Evolutionary conservation across 2,888 invertebrate genomes (phyloP), one percentile per base, ranked within the genome.

Genomic region (Xylocampa areola): DNA sequence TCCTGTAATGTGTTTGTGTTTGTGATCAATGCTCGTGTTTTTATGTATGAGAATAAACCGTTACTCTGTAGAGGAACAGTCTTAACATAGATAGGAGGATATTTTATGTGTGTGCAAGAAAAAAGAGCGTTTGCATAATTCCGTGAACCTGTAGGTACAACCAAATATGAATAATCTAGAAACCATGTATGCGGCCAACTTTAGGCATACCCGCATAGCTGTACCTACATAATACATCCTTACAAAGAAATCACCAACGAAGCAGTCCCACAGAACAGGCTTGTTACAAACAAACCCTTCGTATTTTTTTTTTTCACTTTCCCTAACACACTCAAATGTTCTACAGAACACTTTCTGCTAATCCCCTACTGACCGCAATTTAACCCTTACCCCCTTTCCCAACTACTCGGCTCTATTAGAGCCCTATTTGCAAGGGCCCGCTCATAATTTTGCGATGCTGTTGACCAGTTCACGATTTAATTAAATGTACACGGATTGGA

Each of bases 341-440:
- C 50, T 48, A 54, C 63, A 48, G 50, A 68, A 66, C 66, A 62
- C 69, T 63, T 59, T 58, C 62, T 52, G 58, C 58, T 76, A 72
- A 76, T 76, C 65, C 45, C 39, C 55, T 32, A 36, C 63, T 74
- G 76, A 66, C 70, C 76, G 76, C 68, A 67, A 68, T 76, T 68
- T 59, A 55, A 57, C 65, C 65, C 72, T 32, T 32, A 40, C 32
- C 29, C 53, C 11, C 16, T 32, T 44, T 48, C 53, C 32, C 21
- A 35, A 27, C 21, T 25, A 44, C 52, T 53, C 32, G 17, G 44
- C 37, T 61, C 69, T 68, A 74, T 68, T 71, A 73, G 62, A 69
- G 40, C 58, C 48, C 55, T 58, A 72, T 73, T 74, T 73, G 71
- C 57, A 59, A 65, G 51, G 57, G 43, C 35, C 30, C 37, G 57